These are phyloP conservation scores for Eupelmus urozonus DNA, from an alignment of 2,888 invertebrate species.

Conservation along the genomic window DNA sequence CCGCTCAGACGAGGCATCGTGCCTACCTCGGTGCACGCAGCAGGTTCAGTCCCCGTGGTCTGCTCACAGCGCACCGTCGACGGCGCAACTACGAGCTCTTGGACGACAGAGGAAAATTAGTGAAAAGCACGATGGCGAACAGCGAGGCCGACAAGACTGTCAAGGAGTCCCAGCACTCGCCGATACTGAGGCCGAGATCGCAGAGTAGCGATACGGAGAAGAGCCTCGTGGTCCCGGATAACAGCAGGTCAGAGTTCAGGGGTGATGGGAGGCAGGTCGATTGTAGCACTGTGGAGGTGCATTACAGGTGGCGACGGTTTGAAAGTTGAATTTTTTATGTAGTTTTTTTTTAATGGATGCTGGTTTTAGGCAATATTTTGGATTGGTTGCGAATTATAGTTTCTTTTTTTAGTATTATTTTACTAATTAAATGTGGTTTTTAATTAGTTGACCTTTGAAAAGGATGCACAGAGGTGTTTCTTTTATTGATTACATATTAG, in stretches of 20 bases:
- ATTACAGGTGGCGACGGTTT: too few relatives aligned
- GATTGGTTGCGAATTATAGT: too few relatives aligned
- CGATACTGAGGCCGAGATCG: background rate
- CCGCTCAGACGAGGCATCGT: conserved; percentile 42
- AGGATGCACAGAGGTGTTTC: too few relatives aligned
- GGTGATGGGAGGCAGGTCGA: background rate
- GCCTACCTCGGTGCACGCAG: conserved; percentile 5
- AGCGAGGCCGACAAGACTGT: background rate
- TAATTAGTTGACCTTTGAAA: too few relatives aligned
- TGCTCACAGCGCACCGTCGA: conserved; percentile 42
- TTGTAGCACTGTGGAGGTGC: too few relatives aligned
- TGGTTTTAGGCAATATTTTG: too few relatives aligned
- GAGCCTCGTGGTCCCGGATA: background rate
- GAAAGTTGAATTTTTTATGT: too few relatives aligned
- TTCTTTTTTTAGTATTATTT: too few relatives aligned
- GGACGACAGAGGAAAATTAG: background rate
- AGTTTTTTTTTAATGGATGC: too few relatives aligned
- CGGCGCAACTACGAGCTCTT: conserved; percentile 38
- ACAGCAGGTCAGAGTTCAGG: conserved; percentile 35
- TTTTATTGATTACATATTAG: too few relatives aligned
- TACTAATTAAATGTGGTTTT: too few relatives aligned
- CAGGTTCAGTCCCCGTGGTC: conserved; percentile 43
- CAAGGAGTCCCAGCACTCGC: background rate
- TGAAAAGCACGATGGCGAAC: background rate
- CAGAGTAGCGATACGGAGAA: background rate